Percentiles rank a stretch among this genome's conserved stretches.
phyloP scores from a whole-genome alignment of 2,113 vertebrate genomes.

The Pogonocichla stellata region DNA sequence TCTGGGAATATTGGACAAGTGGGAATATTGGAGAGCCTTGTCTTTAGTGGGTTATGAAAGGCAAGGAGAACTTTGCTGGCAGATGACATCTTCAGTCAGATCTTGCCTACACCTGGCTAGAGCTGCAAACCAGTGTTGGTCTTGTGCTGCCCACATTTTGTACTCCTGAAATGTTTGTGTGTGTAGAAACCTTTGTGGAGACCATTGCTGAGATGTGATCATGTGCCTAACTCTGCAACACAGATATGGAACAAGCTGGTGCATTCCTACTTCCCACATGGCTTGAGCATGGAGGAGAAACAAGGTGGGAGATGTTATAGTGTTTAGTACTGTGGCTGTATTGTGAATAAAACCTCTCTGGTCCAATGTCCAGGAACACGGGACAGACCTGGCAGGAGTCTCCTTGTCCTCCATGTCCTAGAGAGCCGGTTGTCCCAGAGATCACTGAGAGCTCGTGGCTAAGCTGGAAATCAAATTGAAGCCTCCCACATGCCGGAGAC shows the following conservation, averaged over 20 bases:
- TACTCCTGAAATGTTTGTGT: neutral
- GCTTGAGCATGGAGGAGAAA: neutral
- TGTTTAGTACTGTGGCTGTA: neutral
- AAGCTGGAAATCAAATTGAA: neutral
- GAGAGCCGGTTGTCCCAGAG: neutral
- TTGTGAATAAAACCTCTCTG: neutral
- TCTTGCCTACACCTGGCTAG: neutral
- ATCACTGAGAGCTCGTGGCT: neutral
- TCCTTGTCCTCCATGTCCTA: neutral
- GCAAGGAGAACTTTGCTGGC: neutral
- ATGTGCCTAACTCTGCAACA: neutral
- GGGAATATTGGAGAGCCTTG: no score
- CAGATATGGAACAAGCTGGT: neutral
- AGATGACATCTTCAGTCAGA: neutral
- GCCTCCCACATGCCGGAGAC: neutral
- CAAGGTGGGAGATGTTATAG: neutral
- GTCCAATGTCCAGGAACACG: neutral
- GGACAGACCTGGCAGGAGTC: neutral
- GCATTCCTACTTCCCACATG: neutral
- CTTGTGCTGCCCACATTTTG: fast-evolving
- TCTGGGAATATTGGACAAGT: no score
- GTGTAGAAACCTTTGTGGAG: neutral
- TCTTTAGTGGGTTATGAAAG: neutral
- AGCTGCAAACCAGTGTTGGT: neutral
- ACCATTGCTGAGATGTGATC: neutral